Base-by-base conservation (phyloP, 1,140 invertebrate genomes). In the Caenorhabditis briggsae region DNA sequence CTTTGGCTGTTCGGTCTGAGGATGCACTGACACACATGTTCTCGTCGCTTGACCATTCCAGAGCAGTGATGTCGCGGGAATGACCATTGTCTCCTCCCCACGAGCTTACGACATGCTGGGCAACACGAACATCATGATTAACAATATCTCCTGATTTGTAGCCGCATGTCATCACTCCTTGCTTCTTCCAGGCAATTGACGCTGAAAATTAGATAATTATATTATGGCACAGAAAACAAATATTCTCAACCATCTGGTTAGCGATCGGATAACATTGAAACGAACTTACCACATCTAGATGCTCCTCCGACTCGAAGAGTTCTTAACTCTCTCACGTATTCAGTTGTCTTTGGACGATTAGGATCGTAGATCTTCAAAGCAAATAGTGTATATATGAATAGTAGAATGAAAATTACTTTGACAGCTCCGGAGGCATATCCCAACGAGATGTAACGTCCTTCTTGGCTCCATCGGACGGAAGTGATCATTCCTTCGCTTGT, bases 81-180 rank as follows among this genome's bases (percentile, higher is more conserved):
- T 87, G 86, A n/a, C 86, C 86, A 65, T 61, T 58, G 43, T 82
- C 87, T 2, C 48, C 25, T 25, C 86, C 85, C 84, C 53, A 87
- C 23, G 84, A 82, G 56, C 86, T 83, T 18, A 83, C 85, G 11
- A 82, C 20, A 61, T 84, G 86, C 33, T 84, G 25, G 16, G 50
- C 12, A 11, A 84, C 53, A 18, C 82, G 25, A 7, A 87, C 86
- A 56, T 87, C 86, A 61, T 84, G 83, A 59, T 87, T 85, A 0
- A 83, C 58, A 53, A 87, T 87, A 48, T 84, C 53, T n/a, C 86
- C 86, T 8, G 64, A 56, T 56, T 78, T 70, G 48, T 87, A 78
- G 16, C 86, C 86, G 14, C 84, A 58, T 56, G 82, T 58, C 50
- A 87, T 25, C 23, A 83, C 53, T 59, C 74, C 85, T 70, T 82